Evolutionary conservation across 2,797 vertebrate species (phyloP), one percentile per base, ranked within the genome.

Genomic region (Aphelocoma californica): DNA sequence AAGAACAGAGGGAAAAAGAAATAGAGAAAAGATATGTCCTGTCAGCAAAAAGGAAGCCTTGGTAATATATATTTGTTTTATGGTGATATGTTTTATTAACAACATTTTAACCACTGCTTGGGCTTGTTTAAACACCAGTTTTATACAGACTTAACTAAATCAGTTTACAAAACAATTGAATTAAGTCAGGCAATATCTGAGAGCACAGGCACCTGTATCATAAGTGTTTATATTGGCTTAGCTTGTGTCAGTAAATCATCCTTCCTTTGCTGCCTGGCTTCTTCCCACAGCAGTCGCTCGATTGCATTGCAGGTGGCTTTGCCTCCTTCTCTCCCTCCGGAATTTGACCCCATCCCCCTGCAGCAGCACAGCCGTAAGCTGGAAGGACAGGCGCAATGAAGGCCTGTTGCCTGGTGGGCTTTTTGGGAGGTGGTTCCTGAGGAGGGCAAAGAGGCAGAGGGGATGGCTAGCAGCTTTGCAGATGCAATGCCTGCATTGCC

Each of bases 211-310:
- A 96, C 93, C 88, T 94, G 83, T 92, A 94, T 93, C 47, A 17
- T 65, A 95, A 95, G 60, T 92, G 81, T 93, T 96, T 95, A 93
- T 93, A 85, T 92, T 97, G 93, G 91, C 92, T 96, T 92, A 90
- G 93, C 90, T 90, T 78, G 45, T 72, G 74, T 53, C 81, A 87
- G 86, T 94, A 96, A 85, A 93, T 95, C 81, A 90, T 85, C 90
- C 53, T 86, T 88, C 82, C 73, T 93, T 70, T 4, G 3, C 67
- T 86, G 80, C 78, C 65, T 14, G 6, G 71, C 82, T 80, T 64
- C 87, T 94, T 93, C 67, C 64, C 78, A 67, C 20, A 5, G 90
- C 74, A 72, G 54, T 65, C 0, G 1, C 61, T 69, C 74, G 78
- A 64, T 78, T 90, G 31, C 71, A 74, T 10, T 65, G 86, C 91